Conservation (phyloP, 2,888 invertebrate species). For the Drosophila atripex region DNA sequence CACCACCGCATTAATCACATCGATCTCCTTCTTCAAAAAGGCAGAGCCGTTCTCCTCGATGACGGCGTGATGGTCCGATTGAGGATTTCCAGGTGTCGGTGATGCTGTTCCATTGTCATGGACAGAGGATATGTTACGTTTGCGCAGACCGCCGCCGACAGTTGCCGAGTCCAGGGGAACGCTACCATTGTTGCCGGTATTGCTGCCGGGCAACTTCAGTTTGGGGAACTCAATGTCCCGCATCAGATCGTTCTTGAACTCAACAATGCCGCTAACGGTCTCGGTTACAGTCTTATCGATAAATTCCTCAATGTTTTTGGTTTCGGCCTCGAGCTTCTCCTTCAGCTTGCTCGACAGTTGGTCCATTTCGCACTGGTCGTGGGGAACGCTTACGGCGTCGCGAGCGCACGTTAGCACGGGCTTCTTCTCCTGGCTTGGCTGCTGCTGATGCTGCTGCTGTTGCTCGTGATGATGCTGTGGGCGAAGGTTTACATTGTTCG, state of each 20-base stretch:
- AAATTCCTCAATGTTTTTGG: conserved; percentile 84
- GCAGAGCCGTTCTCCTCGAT: conserved; percentile 60
- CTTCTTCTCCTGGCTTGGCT: conserved; percentile 41
- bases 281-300: conserved; percentile 84
- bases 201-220: conserved; percentile 57
- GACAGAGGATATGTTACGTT: conserved; percentile 73
- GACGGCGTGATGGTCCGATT: conserved; percentile 24
- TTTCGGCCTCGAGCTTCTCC: conserved; percentile 83
- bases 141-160: conserved; percentile 74
- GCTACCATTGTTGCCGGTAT: conserved; percentile 17
- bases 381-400: conserved; percentile 82
- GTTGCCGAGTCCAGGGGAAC: conserved; percentile 52
- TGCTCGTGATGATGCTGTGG: conserved; percentile 45
- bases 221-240: conserved; percentile 79
- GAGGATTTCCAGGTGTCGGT: conserved; percentile 8
- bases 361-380: conserved; percentile 84
- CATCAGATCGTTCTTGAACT: conserved; percentile 84
- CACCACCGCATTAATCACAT: conserved; percentile 83
- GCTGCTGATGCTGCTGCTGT: conserved; percentile 7
- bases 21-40: conserved; percentile 84
- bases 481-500: conserved; percentile 56
- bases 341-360: conserved; percentile 83
- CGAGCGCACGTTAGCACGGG: conserved; percentile 62
- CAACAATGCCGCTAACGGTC: conserved; percentile 84
- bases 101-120: conserved; percentile 45